Base-by-base conservation (phyloP, 2,888 invertebrate genomes). In the Tortricodes alternella region DNA sequence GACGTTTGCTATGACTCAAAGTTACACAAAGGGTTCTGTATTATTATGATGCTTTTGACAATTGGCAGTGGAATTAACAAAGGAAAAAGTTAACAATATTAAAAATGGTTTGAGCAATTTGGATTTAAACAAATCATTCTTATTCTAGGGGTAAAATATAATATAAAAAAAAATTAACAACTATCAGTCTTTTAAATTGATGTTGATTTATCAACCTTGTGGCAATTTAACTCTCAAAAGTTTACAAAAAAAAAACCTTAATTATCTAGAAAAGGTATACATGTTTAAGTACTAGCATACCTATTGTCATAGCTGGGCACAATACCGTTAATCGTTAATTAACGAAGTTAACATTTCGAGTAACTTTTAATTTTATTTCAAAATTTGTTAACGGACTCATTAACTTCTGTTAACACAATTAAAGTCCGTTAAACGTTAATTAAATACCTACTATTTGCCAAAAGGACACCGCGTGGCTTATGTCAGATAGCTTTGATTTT, bases 151-250 rank as follows among this genome's bases (percentile, higher is more conserved):
- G 83, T 89, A 89, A 89, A 90, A 90, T 79, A 85, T 89, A 89
- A 88, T 85, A 83, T 85, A 83, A 88, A 87, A 88, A 83, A 78
- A 71, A 83, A 82, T 88, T 91, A 89, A 83, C 87, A 88, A 85
- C 91, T 91, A 91, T 91, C 91, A 91, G 91, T 91, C 91, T 91
- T 91, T 88, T 89, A 88, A 89, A 91, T 91, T 90, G 91, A 91
- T 91, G 90, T 89, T 88, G 85, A 82, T 84, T 62, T 88, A 81
- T 86, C 85, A 89, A 88, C 81, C 85, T 82, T 83, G 78, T 85
- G 85, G 83, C 85, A 85, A 83, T 78, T 85, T 79, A 70, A 76
- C 73, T 85, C 88, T 88, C 89, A 90, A 90, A 89, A 90, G 89
- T 89, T 89, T 89, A 90, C 89, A 89, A 89, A 83, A 78, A n/a